phyloP scores from a whole-genome alignment of 2,113 vertebrate species.

The Lagopus leucura region DNA sequence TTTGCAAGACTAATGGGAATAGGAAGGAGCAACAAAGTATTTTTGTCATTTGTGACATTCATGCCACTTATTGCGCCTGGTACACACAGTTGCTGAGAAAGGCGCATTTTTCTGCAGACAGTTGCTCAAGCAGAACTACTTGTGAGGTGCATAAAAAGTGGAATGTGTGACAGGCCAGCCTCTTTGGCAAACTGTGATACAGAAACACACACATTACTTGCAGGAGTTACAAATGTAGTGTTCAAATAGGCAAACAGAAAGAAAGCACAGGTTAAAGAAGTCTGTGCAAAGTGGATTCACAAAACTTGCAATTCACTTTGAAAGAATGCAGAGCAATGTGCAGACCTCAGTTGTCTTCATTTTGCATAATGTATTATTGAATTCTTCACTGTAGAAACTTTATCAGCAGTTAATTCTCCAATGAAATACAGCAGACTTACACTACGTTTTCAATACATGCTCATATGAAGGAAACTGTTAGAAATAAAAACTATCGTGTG shows the following conservation, averaged over 20 bases:
- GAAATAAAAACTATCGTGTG: background rate
- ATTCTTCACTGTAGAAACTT: background rate
- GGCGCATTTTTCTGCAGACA: background rate
- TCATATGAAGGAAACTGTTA: background rate
- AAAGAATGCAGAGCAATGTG: background rate
- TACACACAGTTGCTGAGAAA: background rate
- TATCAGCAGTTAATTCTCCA: background rate
- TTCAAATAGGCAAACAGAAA: background rate
- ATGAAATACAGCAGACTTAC: background rate
- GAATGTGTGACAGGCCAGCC: background rate
- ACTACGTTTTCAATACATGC: background rate
- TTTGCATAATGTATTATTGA: background rate
- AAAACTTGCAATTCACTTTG: background rate
- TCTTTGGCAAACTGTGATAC: background rate
- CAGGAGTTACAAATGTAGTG: background rate
- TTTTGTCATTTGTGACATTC: background rate
- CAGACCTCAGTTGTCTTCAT: background rate
- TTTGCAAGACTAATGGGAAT: background rate
- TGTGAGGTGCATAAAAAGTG: background rate
- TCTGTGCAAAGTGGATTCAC: background rate
- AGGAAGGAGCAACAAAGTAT: background rate
- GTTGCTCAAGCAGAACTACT: background rate
- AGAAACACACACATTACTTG: background rate
- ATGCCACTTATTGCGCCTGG: background rate
- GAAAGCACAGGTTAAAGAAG: background rate